Percentiles rank a stretch among this genome's conserved stretches.
phyloP scores from a whole-genome alignment of 2,888 invertebrate species.

The Phyllotreta cruciferae region DNA sequence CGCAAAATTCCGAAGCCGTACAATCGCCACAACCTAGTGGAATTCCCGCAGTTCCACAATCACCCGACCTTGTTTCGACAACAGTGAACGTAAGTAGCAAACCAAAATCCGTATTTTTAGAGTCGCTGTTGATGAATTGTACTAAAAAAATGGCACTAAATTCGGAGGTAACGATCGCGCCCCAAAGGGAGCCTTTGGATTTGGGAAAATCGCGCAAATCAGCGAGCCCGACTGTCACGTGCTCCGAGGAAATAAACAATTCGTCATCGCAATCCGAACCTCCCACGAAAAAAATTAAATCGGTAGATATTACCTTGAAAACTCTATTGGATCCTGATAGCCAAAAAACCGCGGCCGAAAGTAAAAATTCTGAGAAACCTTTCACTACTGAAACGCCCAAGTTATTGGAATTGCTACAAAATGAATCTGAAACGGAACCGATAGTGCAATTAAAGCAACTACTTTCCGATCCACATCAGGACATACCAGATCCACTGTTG shows the following conservation, averaged over 20 bases:
- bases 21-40: constrained; percentile 78
- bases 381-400: constrained; percentile 54
- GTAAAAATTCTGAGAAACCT: constrained; percentile 30
- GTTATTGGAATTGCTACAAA: constrained; percentile 60
- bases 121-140: constrained; percentile 68
- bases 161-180: constrained; percentile 63
- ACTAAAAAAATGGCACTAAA: constrained; percentile 66
- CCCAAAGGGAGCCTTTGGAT: constrained; percentile 73
- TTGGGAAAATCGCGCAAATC: constrained; percentile 72
- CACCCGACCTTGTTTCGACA: constrained; percentile 70
- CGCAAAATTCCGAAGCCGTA: constrained; percentile 74
- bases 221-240: constrained; percentile 76
- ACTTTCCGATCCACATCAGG: constrained; percentile 71
- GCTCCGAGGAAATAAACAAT: constrained; percentile 74
- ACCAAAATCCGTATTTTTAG: constrained; percentile 65
- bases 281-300: constrained; percentile 62
- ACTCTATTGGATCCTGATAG: constrained; percentile 61
- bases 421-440: constrained; percentile 61
- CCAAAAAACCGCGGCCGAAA: constrained; percentile 46
- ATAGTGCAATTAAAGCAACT: constrained; percentile 73
- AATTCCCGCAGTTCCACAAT: constrained; percentile 73
- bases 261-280: constrained; percentile 62
- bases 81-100: constrained; percentile 47
- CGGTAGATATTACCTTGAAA: constrained; percentile 62
- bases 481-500: constrained; percentile 81